These are phyloP conservation scores for Diuraphis noxia DNA, from an alignment of 1,140 invertebrate genomes.

Conservation along the genomic window DNA sequence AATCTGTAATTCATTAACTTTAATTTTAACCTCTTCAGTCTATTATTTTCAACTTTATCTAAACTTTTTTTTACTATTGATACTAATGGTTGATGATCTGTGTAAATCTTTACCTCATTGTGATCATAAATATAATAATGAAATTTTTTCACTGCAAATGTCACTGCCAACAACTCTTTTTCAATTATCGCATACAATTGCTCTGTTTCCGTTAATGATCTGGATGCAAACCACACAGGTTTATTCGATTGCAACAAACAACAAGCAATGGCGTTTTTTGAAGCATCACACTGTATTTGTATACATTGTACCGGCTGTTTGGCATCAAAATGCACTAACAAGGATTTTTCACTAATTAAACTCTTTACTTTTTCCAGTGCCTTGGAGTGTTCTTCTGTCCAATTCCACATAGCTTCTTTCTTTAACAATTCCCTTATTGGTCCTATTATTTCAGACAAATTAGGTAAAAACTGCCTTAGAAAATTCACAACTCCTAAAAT, in stretches of 20 bases:
- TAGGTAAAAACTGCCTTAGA: neutral
- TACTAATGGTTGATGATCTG: slow-evolving; percentile 19
- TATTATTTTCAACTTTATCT: slow-evolving; percentile 22
- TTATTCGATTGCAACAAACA: neutral
- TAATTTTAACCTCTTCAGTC: neutral
- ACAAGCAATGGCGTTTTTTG: neutral
- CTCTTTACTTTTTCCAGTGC: neutral
- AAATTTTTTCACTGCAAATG: too few species aligned
- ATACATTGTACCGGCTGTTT: neutral
- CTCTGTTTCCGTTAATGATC: slow-evolving; percentile 1
- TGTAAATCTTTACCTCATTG: neutral
- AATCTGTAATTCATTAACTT: neutral
- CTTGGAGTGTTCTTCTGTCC: neutral
- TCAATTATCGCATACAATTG: slow-evolving; percentile 9
- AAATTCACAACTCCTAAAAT: slow-evolving; percentile 4
- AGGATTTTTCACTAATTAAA: neutral
- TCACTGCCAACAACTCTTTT: neutral
- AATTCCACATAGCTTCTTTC: neutral
- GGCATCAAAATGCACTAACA: neutral
- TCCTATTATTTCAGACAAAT: neutral
- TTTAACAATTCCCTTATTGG: neutral
- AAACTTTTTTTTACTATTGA: neutral
- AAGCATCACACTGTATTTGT: neutral
- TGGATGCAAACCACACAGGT: neutral
- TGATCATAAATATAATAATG: slow-evolving; percentile 19